Percentiles rank a stretch among this genome's conserved stretches.
Conservation (phyloP, 2,888 invertebrate species). For the Resseliella maxima region DNA sequence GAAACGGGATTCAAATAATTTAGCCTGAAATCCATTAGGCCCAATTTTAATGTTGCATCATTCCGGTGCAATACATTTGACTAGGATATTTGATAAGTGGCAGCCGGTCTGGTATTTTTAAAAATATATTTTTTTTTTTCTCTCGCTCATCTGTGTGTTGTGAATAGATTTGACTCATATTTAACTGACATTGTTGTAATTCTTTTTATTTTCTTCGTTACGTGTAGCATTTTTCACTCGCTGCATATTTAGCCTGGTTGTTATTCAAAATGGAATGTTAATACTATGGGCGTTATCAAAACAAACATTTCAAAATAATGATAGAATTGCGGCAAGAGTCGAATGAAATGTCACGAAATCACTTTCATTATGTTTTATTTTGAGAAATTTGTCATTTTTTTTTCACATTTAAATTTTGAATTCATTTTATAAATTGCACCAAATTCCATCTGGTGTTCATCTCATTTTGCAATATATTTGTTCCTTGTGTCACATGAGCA, state of each 20-base stretch:
- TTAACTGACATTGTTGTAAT: background rate
- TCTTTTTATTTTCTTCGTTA: too few relatives aligned
- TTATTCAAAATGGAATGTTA: background rate
- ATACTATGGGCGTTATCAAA: slow-evolving; percentile 6
- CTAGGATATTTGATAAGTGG: background rate
- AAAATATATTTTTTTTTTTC: background rate
- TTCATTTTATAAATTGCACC: background rate
- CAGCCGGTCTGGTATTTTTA: slow-evolving; percentile 38
- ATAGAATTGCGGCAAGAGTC: background rate
- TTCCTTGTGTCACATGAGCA: background rate
- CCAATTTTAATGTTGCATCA: slow-evolving; percentile 12
- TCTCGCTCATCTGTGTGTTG: background rate
- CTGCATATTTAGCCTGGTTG: background rate
- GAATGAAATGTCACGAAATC: background rate
- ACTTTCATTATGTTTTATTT: background rate
- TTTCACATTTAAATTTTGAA: background rate
- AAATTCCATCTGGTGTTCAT: background rate
- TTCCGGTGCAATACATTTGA: background rate
- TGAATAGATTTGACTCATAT: background rate
- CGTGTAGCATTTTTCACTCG: background rate
- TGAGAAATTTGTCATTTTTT: background rate
- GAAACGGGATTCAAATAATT: background rate
- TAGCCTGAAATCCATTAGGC: background rate
- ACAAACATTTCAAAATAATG: slow-evolving; percentile 7
- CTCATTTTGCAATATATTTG: background rate